Conservation (phyloP, 2,888 invertebrate genomes). For the Isotomurus palustris region DNA sequence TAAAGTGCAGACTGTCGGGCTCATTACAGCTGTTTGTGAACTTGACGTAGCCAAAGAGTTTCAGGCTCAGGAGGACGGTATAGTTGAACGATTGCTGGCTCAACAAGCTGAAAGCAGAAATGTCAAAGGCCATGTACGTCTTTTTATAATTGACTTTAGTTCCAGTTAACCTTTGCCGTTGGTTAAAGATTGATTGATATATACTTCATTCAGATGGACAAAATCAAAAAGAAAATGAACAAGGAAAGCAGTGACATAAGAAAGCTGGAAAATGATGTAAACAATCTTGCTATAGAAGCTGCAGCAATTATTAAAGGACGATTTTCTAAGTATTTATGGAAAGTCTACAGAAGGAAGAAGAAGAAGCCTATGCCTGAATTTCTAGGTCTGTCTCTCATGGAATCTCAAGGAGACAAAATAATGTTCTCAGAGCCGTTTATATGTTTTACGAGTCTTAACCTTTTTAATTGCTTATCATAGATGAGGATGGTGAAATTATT, state of each 20-base stretch:
- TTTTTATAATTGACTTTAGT: too few species aligned
- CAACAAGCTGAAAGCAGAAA: conserved; percentile 36
- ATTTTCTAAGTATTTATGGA: conserved; percentile 69
- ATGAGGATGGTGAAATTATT: too few species aligned
- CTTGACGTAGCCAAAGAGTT: conserved; percentile 67
- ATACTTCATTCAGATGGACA: conserved; percentile 25
- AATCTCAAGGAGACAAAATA: too few species aligned
- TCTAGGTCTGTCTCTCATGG: too few species aligned
- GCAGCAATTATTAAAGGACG: conserved; percentile 59
- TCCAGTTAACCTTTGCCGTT: too few species aligned
- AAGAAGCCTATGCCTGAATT: conserved; percentile 67
- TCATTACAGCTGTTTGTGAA: conserved; percentile 68
- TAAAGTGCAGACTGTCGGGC: conserved; percentile 54
- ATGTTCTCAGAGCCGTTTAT: too few species aligned
- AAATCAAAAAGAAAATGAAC: conserved; percentile 54
- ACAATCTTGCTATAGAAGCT: too few species aligned
- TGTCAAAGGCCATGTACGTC: conserved; percentile 26
- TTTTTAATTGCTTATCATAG: too few species aligned
- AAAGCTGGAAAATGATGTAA: conserved; percentile 52
- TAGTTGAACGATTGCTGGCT: conserved; percentile 55
- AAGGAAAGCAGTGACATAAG: conserved; percentile 52
- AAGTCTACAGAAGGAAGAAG: conserved; percentile 79
- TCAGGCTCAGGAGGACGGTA: conserved; percentile 63
- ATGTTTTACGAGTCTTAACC: too few species aligned
- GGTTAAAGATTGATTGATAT: neutral